Evolutionary conservation across 2,888 invertebrate genomes (phyloP).

Genomic region (Mamestra brassicae): DNA sequence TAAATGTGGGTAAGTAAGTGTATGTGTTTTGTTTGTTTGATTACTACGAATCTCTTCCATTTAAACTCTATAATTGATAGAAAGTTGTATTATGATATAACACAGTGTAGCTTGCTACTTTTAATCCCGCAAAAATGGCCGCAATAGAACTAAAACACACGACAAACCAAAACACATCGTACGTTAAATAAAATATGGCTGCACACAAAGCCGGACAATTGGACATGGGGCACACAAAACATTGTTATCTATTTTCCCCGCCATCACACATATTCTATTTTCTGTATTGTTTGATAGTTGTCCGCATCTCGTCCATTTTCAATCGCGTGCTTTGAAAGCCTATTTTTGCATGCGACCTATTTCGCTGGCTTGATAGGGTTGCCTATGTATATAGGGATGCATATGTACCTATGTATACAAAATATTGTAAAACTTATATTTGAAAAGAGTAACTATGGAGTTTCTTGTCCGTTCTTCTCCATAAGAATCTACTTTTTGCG

Average conservation of each 20-base stretch:
- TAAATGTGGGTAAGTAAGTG: no score
- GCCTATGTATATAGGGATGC: no score
- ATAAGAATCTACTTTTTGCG: no score
- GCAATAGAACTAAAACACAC: background rate
- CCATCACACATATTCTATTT: slow-evolving; percentile 48
- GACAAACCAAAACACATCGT: background rate
- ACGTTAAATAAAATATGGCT: slow-evolving; percentile 26
- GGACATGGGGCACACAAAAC: slow-evolving; percentile 35
- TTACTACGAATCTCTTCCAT: no score
- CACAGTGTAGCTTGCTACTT: no score
- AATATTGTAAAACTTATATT: no score
- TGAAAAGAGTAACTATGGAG: no score
- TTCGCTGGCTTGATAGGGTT: background rate
- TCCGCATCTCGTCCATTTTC: slow-evolving; percentile 31
- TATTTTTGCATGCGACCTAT: slow-evolving; percentile 37
- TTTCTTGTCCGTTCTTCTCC: no score
- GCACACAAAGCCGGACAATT: slow-evolving; percentile 11
- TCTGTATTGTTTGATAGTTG: slow-evolving; percentile 39
- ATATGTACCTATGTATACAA: no score
- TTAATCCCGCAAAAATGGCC: no score
- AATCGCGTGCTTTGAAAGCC: slow-evolving; percentile 33
- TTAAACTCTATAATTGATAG: background rate
- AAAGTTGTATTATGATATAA: background rate
- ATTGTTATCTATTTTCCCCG: slow-evolving; percentile 50
- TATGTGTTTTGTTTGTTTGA: no score